These are phyloP conservation scores for Cataglyphis rosenhaueri DNA, from an alignment of 2,888 invertebrate species.

Conservation along the genomic window DNA sequence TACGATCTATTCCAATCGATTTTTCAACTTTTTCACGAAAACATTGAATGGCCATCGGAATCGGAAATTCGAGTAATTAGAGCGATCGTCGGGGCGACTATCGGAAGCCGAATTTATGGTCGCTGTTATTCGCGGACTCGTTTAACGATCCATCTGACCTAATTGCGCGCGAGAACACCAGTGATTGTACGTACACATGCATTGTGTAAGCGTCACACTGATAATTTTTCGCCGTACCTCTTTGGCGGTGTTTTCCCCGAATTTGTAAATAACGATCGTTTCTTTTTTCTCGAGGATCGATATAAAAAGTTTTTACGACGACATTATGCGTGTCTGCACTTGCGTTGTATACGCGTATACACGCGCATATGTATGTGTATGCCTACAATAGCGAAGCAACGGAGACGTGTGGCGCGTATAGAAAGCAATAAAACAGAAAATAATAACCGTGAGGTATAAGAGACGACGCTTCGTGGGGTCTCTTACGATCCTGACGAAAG, in stretches of 20 bases:
- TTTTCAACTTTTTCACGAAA: conserved; percentile 46
- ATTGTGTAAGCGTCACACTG: not conserved
- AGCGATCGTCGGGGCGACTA: conserved; percentile 67
- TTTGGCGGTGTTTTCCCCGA: conserved; percentile 57
- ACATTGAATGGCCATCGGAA: conserved; percentile 51
- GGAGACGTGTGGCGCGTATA: conserved; percentile 40
- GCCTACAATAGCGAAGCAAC: not conserved
- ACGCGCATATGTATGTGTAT: not conserved
- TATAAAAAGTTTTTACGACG: conserved; percentile 64
- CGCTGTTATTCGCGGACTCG: conserved; percentile 61
- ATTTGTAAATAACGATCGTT: conserved; percentile 75
- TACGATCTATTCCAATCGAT: conserved; percentile 37
- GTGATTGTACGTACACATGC: conserved; percentile 3
- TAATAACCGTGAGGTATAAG: conserved; percentile 77
- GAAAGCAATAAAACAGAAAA: conserved; percentile 82
- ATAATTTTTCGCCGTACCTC: conserved; percentile 54
- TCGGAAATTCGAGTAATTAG: conserved; percentile 69
- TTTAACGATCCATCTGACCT: conserved; percentile 74
- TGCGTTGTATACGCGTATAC: conserved; percentile 12
- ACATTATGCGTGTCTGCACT: conserved; percentile 70
- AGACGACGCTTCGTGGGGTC: conserved; percentile 39
- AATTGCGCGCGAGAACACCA: conserved; percentile 63
- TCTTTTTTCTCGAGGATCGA: conserved; percentile 26
- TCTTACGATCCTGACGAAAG: conserved; percentile 56
- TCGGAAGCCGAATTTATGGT: conserved; percentile 70